Percentiles rank a stretch among this genome's conserved stretches.
Conservation (phyloP, 2,113 vertebrate species). For the Osmerus eperlanus region DNA sequence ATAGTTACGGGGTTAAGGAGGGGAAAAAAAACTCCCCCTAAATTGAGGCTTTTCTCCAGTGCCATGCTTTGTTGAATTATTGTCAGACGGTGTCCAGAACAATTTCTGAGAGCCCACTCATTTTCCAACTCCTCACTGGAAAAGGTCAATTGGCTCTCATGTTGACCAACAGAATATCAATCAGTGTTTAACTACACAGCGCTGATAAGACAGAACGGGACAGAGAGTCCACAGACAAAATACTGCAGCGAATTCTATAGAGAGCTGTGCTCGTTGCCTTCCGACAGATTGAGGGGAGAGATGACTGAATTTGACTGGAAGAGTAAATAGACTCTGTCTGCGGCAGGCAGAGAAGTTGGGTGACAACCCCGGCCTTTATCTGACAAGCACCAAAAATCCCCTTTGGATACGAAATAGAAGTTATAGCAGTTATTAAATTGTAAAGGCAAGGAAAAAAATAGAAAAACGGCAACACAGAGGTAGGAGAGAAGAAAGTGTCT, state of each 20-base stretch:
- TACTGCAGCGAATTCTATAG: slow-evolving; percentile 33
- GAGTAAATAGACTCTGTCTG: slow-evolving; percentile 62
- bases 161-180: slow-evolving; percentile 64
- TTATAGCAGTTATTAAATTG: slow-evolving; percentile 67
- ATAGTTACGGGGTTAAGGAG: slow-evolving; percentile 22
- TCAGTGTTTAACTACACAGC: slow-evolving; percentile 50
- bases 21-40: slow-evolving; percentile 35
- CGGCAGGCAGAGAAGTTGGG: slow-evolving; percentile 51
- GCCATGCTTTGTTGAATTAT: slow-evolving; percentile 62
- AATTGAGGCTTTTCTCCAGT: slow-evolving; percentile 58
- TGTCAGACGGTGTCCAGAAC: slow-evolving; percentile 59
- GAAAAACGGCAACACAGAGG: slow-evolving; percentile 31
- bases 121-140: slow-evolving; percentile 36
- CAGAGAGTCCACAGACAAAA: slow-evolving; percentile 42
- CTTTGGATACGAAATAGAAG: slow-evolving; percentile 57
- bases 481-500: slow-evolving; percentile 14
- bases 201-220: slow-evolving; percentile 42
- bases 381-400: slow-evolving; percentile 55
- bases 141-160: slow-evolving; percentile 54
- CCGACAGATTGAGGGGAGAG: slow-evolving; percentile 45
- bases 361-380: slow-evolving; percentile 65
- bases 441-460: slow-evolving; percentile 41
- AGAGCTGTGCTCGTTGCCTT: slow-evolving; percentile 34
- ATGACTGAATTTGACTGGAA: slow-evolving; percentile 43
- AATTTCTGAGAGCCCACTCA: slow-evolving; percentile 57